phyloP scores from a whole-genome alignment of 2,797 vertebrate genomes.

The Cuniculus paca region DNA sequence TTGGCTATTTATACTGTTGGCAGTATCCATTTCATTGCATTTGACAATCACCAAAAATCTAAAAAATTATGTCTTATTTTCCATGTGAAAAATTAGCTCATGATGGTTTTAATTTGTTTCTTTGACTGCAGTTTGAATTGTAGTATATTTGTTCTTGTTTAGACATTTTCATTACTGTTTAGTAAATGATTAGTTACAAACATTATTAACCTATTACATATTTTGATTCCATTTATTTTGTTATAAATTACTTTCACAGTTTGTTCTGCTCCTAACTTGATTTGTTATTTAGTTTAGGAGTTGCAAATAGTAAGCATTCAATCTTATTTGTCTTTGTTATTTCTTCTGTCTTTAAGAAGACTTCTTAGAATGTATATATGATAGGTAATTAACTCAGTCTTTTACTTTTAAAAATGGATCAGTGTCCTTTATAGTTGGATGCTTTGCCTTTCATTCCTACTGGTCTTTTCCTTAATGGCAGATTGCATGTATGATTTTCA shows the following conservation, averaged over 20 bases:
- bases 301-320: background rate
- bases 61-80: background rate
- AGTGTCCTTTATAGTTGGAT: background rate
- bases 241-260: background rate
- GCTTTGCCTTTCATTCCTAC: background rate
- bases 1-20: background rate
- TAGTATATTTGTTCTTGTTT: constrained; percentile 11
- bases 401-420: background rate
- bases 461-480: background rate
- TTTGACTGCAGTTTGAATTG: background rate
- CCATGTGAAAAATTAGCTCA: background rate
- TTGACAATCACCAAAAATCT: background rate
- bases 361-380: background rate
- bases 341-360: constrained; percentile 24
- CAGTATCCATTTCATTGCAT: background rate
- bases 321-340: background rate
- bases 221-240: background rate
- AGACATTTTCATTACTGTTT: background rate
- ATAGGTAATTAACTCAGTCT: background rate
- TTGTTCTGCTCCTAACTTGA: background rate
- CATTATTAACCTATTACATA: background rate
- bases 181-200: background rate
- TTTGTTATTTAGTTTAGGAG: background rate
- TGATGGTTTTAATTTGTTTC: background rate
- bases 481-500: background rate